Evolutionary conservation across 2,797 vertebrate genomes (phyloP).

Genomic region (Euphonia xanthogaster): DNA sequence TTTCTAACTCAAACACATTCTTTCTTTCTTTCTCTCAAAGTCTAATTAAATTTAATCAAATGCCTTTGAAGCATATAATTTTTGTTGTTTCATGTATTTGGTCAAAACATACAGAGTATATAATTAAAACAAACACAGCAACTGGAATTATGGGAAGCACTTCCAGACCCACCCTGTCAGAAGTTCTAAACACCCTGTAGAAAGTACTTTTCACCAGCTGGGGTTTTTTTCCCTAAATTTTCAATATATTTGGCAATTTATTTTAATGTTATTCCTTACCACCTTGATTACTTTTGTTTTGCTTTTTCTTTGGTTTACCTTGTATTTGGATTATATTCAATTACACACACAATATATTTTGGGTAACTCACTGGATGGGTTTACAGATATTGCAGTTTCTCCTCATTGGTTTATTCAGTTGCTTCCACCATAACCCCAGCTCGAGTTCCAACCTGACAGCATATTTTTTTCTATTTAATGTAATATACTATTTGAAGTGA

Average conservation of each 20-base stretch:
- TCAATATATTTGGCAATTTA: not conserved
- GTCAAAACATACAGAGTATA: not conserved
- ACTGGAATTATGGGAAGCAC: not conserved
- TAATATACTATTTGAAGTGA: conserved; percentile 1
- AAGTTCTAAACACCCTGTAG: not conserved
- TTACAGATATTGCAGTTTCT: not conserved
- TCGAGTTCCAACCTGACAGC: not conserved
- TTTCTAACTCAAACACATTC: not conserved
- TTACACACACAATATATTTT: not conserved
- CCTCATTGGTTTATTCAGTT: not conserved
- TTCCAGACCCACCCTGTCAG: not conserved
- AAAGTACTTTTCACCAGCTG: not conserved
- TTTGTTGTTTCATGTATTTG: not conserved
- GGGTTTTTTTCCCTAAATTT: fast-evolving
- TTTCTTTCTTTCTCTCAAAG: not conserved
- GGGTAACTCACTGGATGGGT: not conserved
- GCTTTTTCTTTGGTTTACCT: not conserved
- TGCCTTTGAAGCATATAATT: not conserved
- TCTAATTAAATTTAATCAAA: not conserved
- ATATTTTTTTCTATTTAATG: conserved; percentile 11
- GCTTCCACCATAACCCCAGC: not conserved
- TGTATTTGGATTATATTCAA: not conserved
- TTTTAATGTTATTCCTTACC: not conserved
- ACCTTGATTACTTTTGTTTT: not conserved
- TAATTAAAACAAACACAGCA: not conserved